Evolutionary conservation across 2,888 invertebrate species (phyloP).

Genomic region (Cyclophora albipunctata): DNA sequence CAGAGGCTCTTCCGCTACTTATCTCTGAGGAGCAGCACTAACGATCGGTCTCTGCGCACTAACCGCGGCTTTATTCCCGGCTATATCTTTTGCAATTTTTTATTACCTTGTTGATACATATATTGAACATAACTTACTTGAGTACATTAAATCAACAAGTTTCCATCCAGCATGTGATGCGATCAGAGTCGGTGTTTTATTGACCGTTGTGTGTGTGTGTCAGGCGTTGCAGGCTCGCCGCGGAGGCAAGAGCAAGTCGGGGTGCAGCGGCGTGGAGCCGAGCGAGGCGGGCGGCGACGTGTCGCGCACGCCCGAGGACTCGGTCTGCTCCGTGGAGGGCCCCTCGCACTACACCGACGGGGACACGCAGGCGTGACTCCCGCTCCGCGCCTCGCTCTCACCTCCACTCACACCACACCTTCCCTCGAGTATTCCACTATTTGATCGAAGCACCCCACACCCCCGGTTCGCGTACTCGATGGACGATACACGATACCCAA

Average conservation of each 20-base stretch:
- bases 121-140: too few relatives aligned
- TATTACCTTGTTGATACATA: slow-evolving; percentile 26
- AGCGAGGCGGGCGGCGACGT: slow-evolving; percentile 84
- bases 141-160: slow-evolving; percentile 1
- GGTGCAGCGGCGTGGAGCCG: slow-evolving; percentile 75
- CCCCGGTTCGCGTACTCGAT: too few relatives aligned
- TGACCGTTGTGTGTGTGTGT: background rate
- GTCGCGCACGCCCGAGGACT: slow-evolving; percentile 92
- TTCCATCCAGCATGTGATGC: background rate
- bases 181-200: background rate
- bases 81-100: slow-evolving; percentile 17
- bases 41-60: background rate
- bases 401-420: too few relatives aligned
- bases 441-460: too few relatives aligned
- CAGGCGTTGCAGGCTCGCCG: slow-evolving; percentile 86
- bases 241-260: slow-evolving; percentile 71
- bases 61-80: slow-evolving; percentile 28
- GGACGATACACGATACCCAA: too few relatives aligned
- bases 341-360: slow-evolving; percentile 81
- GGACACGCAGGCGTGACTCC: slow-evolving; percentile 63
- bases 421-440: too few relatives aligned
- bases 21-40: too few relatives aligned
- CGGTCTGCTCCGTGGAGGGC: slow-evolving; percentile 91
- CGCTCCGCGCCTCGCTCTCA: background rate
- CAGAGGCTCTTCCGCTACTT: slow-evolving; percentile 11